Conservation (phyloP, 2,888 invertebrate species). For the Zonitis immaculata region DNA sequence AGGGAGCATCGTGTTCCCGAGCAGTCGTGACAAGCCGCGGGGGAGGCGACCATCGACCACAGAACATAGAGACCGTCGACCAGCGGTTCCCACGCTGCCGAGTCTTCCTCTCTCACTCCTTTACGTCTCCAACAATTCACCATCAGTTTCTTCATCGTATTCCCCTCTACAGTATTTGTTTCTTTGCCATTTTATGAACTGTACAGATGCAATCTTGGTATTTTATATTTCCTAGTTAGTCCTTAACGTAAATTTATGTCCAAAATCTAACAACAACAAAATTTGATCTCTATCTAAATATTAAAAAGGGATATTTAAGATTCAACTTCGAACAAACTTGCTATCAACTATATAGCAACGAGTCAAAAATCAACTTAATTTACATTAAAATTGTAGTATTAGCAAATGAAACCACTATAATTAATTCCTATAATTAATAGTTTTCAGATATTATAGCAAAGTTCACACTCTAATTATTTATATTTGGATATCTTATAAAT, state of each 20-base stretch:
- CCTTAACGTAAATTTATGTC: conserved; percentile 24
- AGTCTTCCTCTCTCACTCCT: conserved; percentile 21
- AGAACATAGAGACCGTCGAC: conserved; percentile 22
- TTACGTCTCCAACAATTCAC: not conserved
- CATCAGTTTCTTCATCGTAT: not conserved
- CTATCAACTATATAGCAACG: no score
- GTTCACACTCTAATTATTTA: no score
- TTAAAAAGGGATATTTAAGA: no score
- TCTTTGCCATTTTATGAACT: conserved; percentile 7
- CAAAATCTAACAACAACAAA: not conserved
- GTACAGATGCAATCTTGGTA: conserved; percentile 22
- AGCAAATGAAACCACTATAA: no score
- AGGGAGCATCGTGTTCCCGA: conserved; percentile 47
- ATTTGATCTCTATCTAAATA: no score
- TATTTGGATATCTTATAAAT: no score
- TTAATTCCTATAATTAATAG: no score
- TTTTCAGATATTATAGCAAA: no score
- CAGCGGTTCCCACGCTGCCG: conserved; percentile 44
- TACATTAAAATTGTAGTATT: no score
- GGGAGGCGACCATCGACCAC: conserved; percentile 42
- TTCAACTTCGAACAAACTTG: no score
- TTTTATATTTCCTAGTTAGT: conserved; percentile 40
- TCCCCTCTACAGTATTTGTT: not conserved
- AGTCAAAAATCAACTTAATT: no score
- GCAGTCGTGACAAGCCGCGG: conserved; percentile 49